Base-by-base conservation (phyloP, 2,888 invertebrate genomes). In the Cantharis rustica region DNA sequence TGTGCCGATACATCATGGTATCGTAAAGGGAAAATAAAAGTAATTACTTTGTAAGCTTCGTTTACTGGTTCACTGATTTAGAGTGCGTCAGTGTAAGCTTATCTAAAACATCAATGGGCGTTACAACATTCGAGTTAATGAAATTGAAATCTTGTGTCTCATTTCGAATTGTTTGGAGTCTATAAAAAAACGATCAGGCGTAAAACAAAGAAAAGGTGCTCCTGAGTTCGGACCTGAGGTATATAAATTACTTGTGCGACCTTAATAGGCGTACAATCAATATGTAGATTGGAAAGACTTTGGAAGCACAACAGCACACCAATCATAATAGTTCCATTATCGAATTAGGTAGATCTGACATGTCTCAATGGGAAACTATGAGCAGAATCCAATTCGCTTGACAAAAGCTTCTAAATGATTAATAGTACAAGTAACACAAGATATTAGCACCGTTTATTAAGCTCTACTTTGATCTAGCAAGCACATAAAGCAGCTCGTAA, bases 1-100 rank as follows among this genome's bases (percentile, higher is more conserved):
- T 85, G 85, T 83, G 80, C 80, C 83, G 81, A 85, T 85, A 82
- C 80, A 84, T 84, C 84, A 85, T 81, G 79, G 83, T 80, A 79
- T 81, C 82, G 81, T 81, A 81, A 75, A 80, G 79, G 79, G 79
- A 79, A 80, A 82, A 79, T 81, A 80, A 80, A 80, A 80, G 79
- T 79, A 79, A 80, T 80, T 80, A 79, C 79, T 80, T 79, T 78
- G 78, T 20, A 74, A 71, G 74, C 73, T 77, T 78, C 79, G 76
- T 79, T 79, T 78, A 31, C 78, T 76, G 79, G 77, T 78, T 70
- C 75, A 71, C 69, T 78, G 79, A 79, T 79, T 79, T 79, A 75
- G 77, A 76, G 71, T 75, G 75, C 74, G 72, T 74, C 78, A 75
- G 63, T 75, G 75, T 62, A 69, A 68, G 75, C 70, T 72, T 79